Evolutionary conservation across 2,113 vertebrate genomes (phyloP).

Genomic region (Choloepus hoffmanni): DNA sequence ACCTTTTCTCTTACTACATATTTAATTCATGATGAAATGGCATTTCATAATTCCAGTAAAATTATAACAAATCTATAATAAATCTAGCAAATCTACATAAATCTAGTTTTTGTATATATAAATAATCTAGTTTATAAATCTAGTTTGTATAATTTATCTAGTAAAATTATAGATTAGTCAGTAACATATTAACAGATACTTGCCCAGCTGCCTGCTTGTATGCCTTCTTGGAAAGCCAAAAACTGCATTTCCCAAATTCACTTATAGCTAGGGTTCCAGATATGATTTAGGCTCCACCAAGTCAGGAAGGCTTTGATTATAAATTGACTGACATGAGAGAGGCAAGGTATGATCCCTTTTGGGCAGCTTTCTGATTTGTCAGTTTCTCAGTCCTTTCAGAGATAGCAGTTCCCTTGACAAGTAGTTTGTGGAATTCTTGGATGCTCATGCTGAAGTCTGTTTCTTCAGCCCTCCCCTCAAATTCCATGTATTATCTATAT

Average conservation of each 20-base stretch:
- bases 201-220: neutral
- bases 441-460: neutral
- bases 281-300: neutral
- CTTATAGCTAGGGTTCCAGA: neutral
- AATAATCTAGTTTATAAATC: too few relatives aligned
- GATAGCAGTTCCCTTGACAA: neutral
- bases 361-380: neutral
- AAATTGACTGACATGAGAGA: neutral
- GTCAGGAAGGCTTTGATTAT: neutral
- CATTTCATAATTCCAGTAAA: neutral
- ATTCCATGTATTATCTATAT: neutral
- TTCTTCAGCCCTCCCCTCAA: neutral
- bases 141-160: too few relatives aligned
- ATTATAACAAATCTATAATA: neutral
- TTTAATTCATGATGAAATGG: neutral
- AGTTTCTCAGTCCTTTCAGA: neutral
- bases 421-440: neutral
- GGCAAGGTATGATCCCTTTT: neutral
- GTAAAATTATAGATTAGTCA: neutral
- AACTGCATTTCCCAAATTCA: neutral
- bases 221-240: conserved; percentile 17
- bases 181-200: neutral
- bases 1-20: neutral
- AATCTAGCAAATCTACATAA: too few relatives aligned
- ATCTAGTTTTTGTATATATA: too few relatives aligned